Evolutionary conservation across 2,888 invertebrate genomes (phyloP).

Genomic region (Operophtera brumata): DNA sequence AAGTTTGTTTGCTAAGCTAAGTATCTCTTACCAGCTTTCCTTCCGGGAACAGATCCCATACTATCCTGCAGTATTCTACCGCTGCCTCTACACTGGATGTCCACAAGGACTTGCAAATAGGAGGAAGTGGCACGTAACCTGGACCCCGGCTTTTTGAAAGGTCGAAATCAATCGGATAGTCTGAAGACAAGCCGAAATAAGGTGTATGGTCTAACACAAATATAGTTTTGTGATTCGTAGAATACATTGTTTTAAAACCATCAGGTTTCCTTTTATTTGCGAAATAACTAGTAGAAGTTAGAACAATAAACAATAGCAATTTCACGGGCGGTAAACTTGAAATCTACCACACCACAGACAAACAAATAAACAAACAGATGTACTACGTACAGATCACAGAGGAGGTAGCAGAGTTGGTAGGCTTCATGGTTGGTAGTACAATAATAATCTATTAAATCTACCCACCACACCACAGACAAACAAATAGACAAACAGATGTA

Average conservation of each 20-base stretch:
- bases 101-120: conserved; percentile 96
- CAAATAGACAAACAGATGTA: no score
- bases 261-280: not conserved
- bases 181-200: conserved; percentile 92
- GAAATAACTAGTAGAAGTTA: no score
- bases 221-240: conserved; percentile 95
- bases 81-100: conserved; percentile 97
- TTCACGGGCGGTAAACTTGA: no score
- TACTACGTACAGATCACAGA: no score
- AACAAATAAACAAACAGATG: no score
- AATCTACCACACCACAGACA: no score
- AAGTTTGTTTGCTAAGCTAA: no score
- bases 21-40: conserved; percentile 86
- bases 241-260: conserved; percentile 74
- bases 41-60: conserved; percentile 97
- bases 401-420: no score
- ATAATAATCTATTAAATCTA: no score
- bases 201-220: conserved; percentile 97
- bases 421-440: no score
- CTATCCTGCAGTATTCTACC: conserved; percentile 97
- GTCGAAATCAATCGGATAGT: conserved; percentile 92
- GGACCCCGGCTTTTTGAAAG: conserved; percentile 84
- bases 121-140: conserved; percentile 87
- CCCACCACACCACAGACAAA: no score
- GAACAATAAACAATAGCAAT: no score